Conservation (phyloP, 1,140 invertebrate species). For the Zelostemma sp. region DNA sequence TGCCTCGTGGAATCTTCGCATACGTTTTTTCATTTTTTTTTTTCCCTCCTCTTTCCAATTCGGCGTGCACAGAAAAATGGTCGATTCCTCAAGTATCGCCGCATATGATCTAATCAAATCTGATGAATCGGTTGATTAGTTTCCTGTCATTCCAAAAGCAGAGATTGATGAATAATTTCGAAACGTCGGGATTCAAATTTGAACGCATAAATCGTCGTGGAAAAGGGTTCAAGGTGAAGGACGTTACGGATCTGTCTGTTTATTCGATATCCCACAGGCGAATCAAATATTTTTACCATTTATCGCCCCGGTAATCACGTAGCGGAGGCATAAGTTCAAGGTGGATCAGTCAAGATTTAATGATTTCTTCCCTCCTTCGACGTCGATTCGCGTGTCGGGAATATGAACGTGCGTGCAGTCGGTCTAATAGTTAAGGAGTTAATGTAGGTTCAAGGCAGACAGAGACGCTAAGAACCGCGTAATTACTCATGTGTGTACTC, state of each 20-base stretch:
- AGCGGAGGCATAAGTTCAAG: constrained; percentile 57
- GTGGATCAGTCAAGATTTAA: constrained; percentile 56
- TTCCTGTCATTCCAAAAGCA: background rate
- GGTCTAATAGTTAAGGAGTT: constrained; percentile 36
- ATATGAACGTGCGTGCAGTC: constrained; percentile 39
- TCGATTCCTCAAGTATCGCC: too few relatives aligned
- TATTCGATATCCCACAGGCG: constrained; percentile 25
- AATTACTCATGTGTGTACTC: constrained; percentile 38
- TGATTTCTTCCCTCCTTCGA: constrained; percentile 36
- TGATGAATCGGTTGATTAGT: background rate
- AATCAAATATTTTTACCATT: constrained; percentile 36
- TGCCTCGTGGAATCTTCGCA: constrained; percentile 29
- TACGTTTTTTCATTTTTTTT: constrained; percentile 1
- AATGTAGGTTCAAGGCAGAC: constrained; percentile 38
- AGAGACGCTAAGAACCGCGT: constrained; percentile 31
- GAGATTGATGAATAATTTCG: background rate
- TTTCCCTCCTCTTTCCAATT: background rate
- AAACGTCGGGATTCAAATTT: background rate
- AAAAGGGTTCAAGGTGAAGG: constrained; percentile 35
- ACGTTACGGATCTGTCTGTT: constrained; percentile 2
- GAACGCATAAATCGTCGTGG: background rate
- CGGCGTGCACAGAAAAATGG: too few relatives aligned
- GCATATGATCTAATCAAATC: background rate
- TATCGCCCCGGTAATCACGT: constrained; percentile 16
- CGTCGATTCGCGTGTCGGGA: constrained; percentile 57